Percentiles rank a stretch among this genome's conserved stretches.
These are phyloP conservation scores for Perca fluviatilis DNA, from an alignment of 2,113 vertebrate species.

Conservation along the genomic window DNA sequence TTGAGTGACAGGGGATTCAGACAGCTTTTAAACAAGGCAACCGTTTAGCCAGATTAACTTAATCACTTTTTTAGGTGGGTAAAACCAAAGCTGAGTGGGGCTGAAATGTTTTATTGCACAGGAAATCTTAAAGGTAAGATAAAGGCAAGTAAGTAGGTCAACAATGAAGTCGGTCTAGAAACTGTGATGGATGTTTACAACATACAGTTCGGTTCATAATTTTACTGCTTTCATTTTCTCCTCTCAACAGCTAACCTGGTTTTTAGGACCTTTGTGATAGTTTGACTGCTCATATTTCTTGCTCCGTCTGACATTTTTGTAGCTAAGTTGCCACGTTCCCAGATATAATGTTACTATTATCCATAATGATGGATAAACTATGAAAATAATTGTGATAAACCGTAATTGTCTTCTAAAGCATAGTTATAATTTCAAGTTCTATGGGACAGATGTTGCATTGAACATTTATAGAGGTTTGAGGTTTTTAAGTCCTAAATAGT, in stretches of 20 bases:
- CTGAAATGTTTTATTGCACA: not conserved
- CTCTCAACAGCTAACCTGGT: not conserved
- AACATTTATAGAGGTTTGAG: not conserved
- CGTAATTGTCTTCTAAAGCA: not conserved
- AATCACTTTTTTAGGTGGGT: not conserved
- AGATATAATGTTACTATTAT: not conserved
- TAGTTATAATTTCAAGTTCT: not conserved
- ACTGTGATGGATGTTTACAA: slow-evolving; percentile 4
- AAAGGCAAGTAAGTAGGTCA: not conserved
- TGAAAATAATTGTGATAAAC: not conserved
- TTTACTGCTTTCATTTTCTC: not conserved
- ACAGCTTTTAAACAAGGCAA: not conserved
- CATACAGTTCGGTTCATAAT: not conserved
- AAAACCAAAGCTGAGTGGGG: not conserved
- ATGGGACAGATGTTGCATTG: slow-evolving; percentile 1
- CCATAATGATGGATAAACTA: not conserved
- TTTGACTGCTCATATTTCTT: not conserved
- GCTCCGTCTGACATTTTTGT: not conserved
- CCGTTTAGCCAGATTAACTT: not conserved
- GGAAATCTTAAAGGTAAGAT: not conserved
- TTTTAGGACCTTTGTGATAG: not conserved
- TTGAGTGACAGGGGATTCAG: not conserved
- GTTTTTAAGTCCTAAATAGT: not conserved
- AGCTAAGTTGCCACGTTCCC: no score
- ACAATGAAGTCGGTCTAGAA: not conserved